These are phyloP conservation scores for Anolis sagrei DNA, from an alignment of 2,113 vertebrate genomes.

Conservation along the genomic window DNA sequence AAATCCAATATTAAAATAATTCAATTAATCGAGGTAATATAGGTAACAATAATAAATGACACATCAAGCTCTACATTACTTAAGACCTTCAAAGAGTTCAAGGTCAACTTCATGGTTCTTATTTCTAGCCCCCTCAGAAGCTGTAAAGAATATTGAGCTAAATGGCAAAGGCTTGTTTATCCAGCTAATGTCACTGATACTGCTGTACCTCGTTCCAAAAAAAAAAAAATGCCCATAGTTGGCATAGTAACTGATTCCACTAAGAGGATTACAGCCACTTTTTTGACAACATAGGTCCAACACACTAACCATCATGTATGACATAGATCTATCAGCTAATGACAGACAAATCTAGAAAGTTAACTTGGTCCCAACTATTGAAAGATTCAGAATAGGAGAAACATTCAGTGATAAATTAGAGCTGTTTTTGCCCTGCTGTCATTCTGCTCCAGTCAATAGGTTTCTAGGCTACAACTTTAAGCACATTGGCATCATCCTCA, in stretches of 20 bases:
- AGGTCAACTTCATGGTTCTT: neutral
- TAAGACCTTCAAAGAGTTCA: too few relatives aligned
- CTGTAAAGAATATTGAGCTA: neutral
- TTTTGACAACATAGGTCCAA: neutral
- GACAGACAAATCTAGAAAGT: neutral
- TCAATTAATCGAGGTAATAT: too few relatives aligned
- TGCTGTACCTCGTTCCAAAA: neutral
- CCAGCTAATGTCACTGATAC: neutral
- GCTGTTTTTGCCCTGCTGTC: too few relatives aligned
- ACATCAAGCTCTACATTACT: too few relatives aligned
- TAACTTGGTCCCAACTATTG: neutral
- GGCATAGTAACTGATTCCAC: too few relatives aligned
- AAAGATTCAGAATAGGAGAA: neutral
- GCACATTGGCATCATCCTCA: neutral
- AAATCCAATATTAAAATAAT: too few relatives aligned
- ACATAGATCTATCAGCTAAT: neutral
- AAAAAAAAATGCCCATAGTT: too few relatives aligned
- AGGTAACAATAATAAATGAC: too few relatives aligned
- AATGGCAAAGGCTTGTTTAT: too few relatives aligned
- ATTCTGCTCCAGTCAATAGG: neutral
- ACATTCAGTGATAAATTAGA: neutral
- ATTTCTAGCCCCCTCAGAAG: neutral
- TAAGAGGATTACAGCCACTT: too few relatives aligned
- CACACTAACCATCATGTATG: neutral
- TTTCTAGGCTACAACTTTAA: neutral